Evolutionary conservation across 1,140 invertebrate species (phyloP), one percentile per base, ranked within the genome.

Genomic region (Psilanteris sp.): DNA sequence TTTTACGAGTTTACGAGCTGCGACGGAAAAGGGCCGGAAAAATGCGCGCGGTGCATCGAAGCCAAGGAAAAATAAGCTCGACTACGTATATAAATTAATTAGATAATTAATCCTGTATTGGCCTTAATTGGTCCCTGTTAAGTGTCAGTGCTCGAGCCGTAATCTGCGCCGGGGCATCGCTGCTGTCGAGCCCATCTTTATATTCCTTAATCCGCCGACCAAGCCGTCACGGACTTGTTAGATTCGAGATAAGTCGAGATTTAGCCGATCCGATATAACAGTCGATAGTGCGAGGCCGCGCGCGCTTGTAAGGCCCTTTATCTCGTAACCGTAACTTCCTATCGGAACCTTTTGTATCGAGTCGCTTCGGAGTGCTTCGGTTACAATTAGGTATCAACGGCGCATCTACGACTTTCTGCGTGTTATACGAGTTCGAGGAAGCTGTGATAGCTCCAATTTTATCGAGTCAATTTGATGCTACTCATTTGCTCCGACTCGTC

Each of bases 61-160:
- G 14, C 14, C 8, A 20, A 8, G 41, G 55, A 34, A 57, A 55
- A 44, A 39, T 11, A 29, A 44, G 27, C 34, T 41, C 36, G 39
- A 32, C 62, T 59, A 22, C 46, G 68, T 67, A 77, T 77, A 86
- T 86, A 85, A 86, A 87, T 87, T 87, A 87, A 87, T 87, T 85
- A 84, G 84, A 86, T 85, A 87, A 87, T 86, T 87, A 86, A 87
- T 86, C 85, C 81, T 85, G 85, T 85, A 85, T 84, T 85, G 83
- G 79, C 71, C 84, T 87, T 87, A 85, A 87, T 86, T 87, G 85
- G 85, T 79, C 74, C 83, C 81, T 86, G 85, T 87, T 84, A 85
- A 85, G 85, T 85, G 85, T 86, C 85, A 85, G 81, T 52, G 46
- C 55, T 50, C 50, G 67, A 54, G 66, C 74, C 43, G 80, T 83